Evolutionary conservation across 2,113 vertebrate genomes (phyloP).

Genomic region (Pseudorhombus dupliciocellatus): DNA sequence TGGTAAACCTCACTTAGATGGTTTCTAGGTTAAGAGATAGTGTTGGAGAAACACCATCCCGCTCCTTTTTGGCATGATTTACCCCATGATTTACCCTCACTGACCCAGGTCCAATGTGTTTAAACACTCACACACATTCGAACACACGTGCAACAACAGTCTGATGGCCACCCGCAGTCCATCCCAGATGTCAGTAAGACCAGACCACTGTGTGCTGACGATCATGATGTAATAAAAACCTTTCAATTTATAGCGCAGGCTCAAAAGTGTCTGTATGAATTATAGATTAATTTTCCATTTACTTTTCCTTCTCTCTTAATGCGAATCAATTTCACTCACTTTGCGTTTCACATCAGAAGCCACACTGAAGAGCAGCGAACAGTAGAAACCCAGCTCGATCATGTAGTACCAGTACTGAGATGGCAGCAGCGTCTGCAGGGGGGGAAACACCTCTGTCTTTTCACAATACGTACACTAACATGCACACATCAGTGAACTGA

Average conservation of each 20-base stretch:
- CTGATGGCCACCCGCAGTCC: conserved; percentile 55
- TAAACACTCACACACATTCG: conserved; percentile 30
- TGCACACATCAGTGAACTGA: not conserved
- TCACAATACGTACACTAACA: conserved; percentile 13
- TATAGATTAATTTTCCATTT: not conserved
- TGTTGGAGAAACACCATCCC: conserved; percentile 40
- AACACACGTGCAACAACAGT: conserved; percentile 58
- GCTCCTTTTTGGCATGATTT: conserved; percentile 37
- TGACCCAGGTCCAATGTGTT: conserved; percentile 53
- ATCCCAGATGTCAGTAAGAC: conserved; percentile 12
- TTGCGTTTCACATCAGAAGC: conserved; percentile 95
- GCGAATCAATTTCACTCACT: conserved; percentile 76
- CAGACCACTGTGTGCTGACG: not conserved
- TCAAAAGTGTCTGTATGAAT: not conserved
- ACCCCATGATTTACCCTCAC: conserved; percentile 20
- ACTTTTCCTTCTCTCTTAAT: conserved; percentile 1
- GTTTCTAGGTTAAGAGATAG: conserved; percentile 25
- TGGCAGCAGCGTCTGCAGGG: conserved; percentile 81
- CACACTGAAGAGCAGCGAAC: conserved; percentile 92
- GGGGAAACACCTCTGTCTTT: conserved; percentile 20
- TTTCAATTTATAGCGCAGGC: not conserved
- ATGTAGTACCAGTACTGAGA: conserved; percentile 99
- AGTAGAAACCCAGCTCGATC: conserved; percentile 93
- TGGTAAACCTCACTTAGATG: conserved; percentile 35
- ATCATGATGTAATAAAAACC: not conserved